Percentiles rank a stretch among this genome's conserved stretches.
phyloP scores from a whole-genome alignment of 2,888 invertebrate genomes.

The Cheilosia vulpina region DNA sequence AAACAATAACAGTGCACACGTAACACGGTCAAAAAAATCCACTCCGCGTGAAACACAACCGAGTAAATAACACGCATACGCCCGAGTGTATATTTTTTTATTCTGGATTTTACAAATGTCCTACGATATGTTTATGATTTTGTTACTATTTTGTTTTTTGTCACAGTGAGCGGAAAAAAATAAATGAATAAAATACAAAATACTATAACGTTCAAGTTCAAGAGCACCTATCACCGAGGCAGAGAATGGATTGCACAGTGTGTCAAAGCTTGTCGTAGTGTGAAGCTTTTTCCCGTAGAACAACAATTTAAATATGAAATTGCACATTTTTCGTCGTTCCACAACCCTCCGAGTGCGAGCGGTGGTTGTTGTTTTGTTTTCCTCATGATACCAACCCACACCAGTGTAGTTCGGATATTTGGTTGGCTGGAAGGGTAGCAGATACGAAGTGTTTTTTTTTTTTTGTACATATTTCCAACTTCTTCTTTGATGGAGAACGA shows the following conservation, averaged over 20 bases:
- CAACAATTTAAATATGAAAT: slow-evolving; percentile 75
- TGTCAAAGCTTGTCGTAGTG: slow-evolving; percentile 68
- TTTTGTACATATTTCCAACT: background rate
- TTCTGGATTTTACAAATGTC: slow-evolving; percentile 30
- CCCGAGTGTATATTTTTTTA: slow-evolving; percentile 52
- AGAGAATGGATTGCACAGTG: slow-evolving; percentile 56
- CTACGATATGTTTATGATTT: slow-evolving; percentile 37
- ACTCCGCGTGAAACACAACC: background rate
- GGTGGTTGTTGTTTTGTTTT: background rate
- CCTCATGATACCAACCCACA: slow-evolving; percentile 24
- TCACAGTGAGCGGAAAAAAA: background rate
- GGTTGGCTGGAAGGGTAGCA: slow-evolving; percentile 45
- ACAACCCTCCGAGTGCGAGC: slow-evolving; percentile 44
- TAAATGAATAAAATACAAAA: slow-evolving; percentile 5
- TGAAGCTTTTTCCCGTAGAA: slow-evolving; percentile 71
- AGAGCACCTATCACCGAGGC: slow-evolving; percentile 66
- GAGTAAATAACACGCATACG: slow-evolving; percentile 65
- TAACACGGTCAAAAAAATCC: slow-evolving; percentile 6
- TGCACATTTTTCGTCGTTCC: slow-evolving; percentile 69
- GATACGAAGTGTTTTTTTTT: background rate
- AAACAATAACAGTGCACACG: slow-evolving; percentile 22
- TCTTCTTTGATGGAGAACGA: slow-evolving; percentile 12
- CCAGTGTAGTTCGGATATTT: slow-evolving; percentile 45
- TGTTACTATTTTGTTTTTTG: slow-evolving; percentile 48
- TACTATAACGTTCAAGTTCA: slow-evolving; percentile 61